Evolutionary conservation across 1,140 invertebrate genomes (phyloP).

Genomic region (Zaprionus ornatus): DNA sequence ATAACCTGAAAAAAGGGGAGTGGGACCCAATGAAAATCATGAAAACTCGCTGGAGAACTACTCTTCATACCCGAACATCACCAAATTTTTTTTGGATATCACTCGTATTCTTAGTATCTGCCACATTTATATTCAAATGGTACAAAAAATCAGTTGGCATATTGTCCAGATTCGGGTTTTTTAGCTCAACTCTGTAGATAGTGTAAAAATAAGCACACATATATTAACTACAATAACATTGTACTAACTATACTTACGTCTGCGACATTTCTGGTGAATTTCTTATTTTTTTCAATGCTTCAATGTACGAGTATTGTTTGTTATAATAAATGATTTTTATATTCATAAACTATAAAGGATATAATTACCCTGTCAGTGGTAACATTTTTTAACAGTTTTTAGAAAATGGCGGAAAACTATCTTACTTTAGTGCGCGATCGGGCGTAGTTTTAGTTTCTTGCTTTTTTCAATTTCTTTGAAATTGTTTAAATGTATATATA

Average conservation of each 20-base stretch:
- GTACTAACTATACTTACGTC: neutral
- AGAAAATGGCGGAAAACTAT: no score
- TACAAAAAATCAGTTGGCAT: conserved; percentile 93
- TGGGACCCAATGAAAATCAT: neutral
- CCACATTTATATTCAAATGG: conserved; percentile 90
- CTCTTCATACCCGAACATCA: conserved; percentile 90
- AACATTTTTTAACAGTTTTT: no score
- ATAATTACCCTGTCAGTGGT: no score
- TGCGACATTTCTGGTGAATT: neutral
- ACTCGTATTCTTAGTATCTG: conserved; percentile 86
- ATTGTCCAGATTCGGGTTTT: conserved; percentile 89
- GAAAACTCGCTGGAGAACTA: neutral
- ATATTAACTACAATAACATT: no score
- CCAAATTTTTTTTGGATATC: conserved; percentile 93
- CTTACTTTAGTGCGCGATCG: no score
- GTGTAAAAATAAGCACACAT: neutral
- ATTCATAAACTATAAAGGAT: no score
- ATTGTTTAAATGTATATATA: no score
- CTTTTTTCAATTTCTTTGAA: no score
- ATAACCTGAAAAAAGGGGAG: conserved; percentile 89
- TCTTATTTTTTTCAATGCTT: neutral
- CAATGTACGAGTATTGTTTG: no score
- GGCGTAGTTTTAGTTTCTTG: no score
- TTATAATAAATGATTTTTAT: no score
- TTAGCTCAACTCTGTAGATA: conserved; percentile 70